These are phyloP conservation scores for Halyomorpha halys DNA, from an alignment of 1,140 invertebrate species.

Conservation along the genomic window DNA sequence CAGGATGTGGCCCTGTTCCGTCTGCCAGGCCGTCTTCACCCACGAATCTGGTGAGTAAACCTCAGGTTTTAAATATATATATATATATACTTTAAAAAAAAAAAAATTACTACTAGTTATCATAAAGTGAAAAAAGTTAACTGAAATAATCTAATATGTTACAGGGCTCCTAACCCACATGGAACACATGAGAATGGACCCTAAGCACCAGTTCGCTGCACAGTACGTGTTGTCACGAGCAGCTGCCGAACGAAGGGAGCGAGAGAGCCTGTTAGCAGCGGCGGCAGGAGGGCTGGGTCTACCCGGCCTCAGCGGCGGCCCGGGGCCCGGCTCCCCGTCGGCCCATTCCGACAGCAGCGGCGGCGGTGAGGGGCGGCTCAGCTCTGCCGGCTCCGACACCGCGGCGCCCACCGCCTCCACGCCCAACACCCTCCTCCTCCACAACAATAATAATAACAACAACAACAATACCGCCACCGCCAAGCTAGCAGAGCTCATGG, in stretches of 20 bases:
- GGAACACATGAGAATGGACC: conserved; percentile 95
- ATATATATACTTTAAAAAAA: no score
- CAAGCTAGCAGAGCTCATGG: conserved; percentile 34
- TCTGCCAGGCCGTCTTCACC: conserved; percentile 87
- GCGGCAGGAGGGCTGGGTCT: conserved; percentile 42
- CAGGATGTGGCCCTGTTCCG: conserved; percentile 87
- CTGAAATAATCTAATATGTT: conserved; percentile 24
- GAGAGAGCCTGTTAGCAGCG: conserved; percentile 62
- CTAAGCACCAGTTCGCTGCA: conserved; percentile 89
- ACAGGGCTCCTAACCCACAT: conserved; percentile 82
- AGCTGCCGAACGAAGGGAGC: conserved; percentile 75
- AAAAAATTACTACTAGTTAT: no score
- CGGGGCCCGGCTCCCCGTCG: conserved; percentile 48
- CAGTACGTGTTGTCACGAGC: conserved; percentile 84
- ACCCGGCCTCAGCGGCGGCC: conserved; percentile 27
- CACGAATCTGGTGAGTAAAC: conserved; percentile 72
- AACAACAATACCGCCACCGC: conserved; percentile 44
- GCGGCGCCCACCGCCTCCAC: conserved; percentile 28
- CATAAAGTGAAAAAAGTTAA: no score
- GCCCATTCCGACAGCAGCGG: conserved; percentile 58
- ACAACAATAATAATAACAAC: conserved; percentile 41
- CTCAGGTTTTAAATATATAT: no score
- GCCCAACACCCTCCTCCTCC: conserved; percentile 28
- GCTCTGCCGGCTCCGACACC: conserved; percentile 60
- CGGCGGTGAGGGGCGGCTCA: conserved; percentile 57